Percentiles rank a stretch among this genome's conserved stretches.
phyloP scores from a whole-genome alignment of 2,113 vertebrate species.

The crab-eating macaque (Macaca fascicularis) region T2T-MFA8v1.1 NC_088380.1:169565001-169565500 shows the following conservation, averaged over 20 bases:
- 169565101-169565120: neutral
- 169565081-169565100: neutral
- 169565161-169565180: neutral
- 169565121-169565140: neutral
- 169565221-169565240: neutral
- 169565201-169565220: neutral
- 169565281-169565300: neutral
- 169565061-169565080: neutral
- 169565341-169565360: neutral
- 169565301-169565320: neutral
- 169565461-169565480: neutral
- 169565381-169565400: neutral
- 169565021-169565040: neutral
- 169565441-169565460: neutral
- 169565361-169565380: neutral
- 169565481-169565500: neutral
- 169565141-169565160: neutral
- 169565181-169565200: neutral
- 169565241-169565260: neutral
- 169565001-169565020: neutral
- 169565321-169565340: neutral
- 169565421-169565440: neutral
- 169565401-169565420: neutral
- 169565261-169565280: accelerated
- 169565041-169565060: neutral